Percentiles rank a stretch among this genome's conserved stretches.
These are phyloP conservation scores for Odontothrips loti DNA, from an alignment of 2,888 invertebrate species.

Conservation along the genomic window DNA sequence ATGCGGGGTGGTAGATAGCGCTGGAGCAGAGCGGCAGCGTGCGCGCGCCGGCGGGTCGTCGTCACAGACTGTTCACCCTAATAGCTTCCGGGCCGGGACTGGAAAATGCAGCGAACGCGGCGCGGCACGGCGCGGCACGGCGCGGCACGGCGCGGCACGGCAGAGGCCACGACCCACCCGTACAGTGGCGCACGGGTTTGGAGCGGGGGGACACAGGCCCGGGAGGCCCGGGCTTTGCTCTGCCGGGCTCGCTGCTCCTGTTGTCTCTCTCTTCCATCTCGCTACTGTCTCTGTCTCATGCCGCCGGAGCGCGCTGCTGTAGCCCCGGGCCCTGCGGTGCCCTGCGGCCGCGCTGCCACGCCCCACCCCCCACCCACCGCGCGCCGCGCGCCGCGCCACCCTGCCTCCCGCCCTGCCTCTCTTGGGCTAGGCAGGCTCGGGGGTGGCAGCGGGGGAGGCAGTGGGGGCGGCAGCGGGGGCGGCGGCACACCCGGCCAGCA, in stretches of 20 bases:
- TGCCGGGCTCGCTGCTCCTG: too few species aligned
- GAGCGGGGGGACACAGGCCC: too few species aligned
- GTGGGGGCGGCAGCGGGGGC: too few species aligned
- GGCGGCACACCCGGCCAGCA: too few species aligned
- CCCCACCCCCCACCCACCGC: background rate
- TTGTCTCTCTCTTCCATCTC: too few species aligned
- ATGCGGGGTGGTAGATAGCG: background rate
- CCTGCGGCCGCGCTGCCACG: background rate
- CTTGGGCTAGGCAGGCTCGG: too few species aligned
- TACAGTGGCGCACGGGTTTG: too few species aligned
- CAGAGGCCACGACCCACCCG: background rate
- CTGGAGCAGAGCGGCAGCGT: too few species aligned
- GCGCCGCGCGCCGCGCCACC: background rate
- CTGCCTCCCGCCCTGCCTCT: background rate
- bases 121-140: background rate
- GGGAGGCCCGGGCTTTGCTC: too few species aligned
- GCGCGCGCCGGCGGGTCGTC: background rate
- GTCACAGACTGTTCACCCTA: conserved; percentile 23
- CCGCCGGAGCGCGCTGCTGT: too few species aligned
- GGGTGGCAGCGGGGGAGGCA: too few species aligned
- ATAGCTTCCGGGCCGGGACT: background rate
- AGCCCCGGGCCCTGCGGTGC: background rate
- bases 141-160: background rate
- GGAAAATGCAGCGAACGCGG: background rate
- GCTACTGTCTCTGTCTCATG: too few species aligned